Evolutionary conservation across 2,113 vertebrate genomes (phyloP).

Genomic region (Epinephelus moara): DNA sequence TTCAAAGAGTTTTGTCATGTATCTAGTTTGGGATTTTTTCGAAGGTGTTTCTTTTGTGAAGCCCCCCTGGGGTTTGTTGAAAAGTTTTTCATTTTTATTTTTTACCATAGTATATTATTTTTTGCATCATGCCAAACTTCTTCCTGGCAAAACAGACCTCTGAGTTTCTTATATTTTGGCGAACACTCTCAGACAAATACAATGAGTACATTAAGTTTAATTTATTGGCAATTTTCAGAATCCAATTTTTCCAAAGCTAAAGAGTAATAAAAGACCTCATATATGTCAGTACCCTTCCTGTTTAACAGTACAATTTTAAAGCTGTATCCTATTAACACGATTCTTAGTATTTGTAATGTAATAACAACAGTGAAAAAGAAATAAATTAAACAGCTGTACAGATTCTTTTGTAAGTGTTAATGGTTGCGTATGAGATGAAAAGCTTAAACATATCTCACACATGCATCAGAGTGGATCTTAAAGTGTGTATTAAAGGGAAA

Average conservation of each 20-base stretch:
- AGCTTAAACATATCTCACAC: too few relatives aligned
- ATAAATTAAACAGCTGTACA: too few relatives aligned
- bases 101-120: constrained; percentile 1
- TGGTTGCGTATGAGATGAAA: too few relatives aligned
- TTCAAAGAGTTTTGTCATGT: constrained; percentile 3
- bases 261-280: neutral
- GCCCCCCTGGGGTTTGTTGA: constrained; percentile 21
- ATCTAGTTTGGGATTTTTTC: neutral
- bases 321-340: neutral
- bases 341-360: neutral
- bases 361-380: neutral
- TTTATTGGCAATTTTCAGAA: constrained; percentile 12
- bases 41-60: neutral
- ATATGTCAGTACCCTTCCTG: too few relatives aligned
- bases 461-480: too few relatives aligned
- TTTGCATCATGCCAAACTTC: neutral
- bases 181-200: neutral
- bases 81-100: neutral
- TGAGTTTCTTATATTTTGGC: neutral
- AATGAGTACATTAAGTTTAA: neutral
- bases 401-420: too few relatives aligned
- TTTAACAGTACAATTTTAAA: neutral
- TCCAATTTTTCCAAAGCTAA: constrained; percentile 3
- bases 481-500: too few relatives aligned
- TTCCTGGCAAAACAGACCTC: neutral